phyloP scores from a whole-genome alignment of 2,797 vertebrate species.

The Florisuga fusca region DNA sequence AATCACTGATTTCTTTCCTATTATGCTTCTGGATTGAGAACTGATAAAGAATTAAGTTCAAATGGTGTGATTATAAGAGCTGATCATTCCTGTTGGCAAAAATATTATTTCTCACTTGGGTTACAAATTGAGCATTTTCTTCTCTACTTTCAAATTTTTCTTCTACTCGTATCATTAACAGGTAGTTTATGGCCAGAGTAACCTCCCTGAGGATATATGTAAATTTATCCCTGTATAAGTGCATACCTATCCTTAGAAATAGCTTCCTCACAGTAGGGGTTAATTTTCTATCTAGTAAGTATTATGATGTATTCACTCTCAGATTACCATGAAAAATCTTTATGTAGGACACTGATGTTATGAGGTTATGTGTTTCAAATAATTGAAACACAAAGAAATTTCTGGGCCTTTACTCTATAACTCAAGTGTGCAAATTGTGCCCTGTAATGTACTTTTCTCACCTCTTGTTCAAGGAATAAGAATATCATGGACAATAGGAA shows the following conservation, averaged over 20 bases:
- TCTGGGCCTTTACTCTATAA: neutral
- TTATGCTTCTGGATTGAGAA: neutral
- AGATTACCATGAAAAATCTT: neutral
- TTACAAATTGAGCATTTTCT: neutral
- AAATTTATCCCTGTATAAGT: neutral
- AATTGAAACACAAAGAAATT: neutral
- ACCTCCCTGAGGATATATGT: neutral
- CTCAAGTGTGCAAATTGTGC: neutral
- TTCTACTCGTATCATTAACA: neutral
- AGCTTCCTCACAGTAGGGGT: neutral
- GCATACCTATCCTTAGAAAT: neutral
- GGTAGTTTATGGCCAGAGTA: neutral
- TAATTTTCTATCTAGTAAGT: neutral
- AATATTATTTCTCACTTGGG: neutral
- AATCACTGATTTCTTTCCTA: neutral
- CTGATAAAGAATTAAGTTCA: neutral
- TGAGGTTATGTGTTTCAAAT: neutral
- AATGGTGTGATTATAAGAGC: neutral
- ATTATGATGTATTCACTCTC: fast-evolving
- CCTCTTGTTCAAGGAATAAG: neutral
- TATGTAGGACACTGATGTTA: neutral
- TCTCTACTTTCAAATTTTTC: neutral
- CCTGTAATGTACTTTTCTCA: fast-evolving
- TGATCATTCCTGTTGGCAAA: neutral
- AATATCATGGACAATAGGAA: neutral